phyloP scores from a whole-genome alignment of 2,888 invertebrate genomes.

The Platycnemis pennipes region DNA sequence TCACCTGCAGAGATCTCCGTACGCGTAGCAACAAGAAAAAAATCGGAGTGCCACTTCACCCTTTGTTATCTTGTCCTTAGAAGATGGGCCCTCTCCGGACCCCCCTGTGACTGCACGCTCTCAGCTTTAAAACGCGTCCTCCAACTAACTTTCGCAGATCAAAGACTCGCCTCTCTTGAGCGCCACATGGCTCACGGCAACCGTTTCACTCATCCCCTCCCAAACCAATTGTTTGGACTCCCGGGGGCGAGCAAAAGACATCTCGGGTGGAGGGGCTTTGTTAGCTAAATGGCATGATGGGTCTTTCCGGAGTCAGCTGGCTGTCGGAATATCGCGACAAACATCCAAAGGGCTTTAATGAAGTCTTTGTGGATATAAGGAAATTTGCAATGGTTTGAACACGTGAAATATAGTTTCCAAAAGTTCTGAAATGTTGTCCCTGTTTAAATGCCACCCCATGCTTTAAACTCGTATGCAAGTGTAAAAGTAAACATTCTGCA shows the following conservation, averaged over 20 bases:
- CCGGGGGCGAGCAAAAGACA: conserved; percentile 24
- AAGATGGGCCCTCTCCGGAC: neutral
- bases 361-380: neutral
- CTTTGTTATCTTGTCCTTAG: neutral
- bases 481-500: neutral
- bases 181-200: neutral
- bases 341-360: neutral
- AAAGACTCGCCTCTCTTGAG: neutral
- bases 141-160: neutral
- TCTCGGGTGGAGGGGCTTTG: neutral
- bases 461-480: neutral
- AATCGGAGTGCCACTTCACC: neutral
- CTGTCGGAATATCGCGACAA: neutral
- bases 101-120: neutral
- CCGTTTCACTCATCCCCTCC: too few species aligned
- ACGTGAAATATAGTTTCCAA: neutral
- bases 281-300: neutral
- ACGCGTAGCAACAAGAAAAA: neutral
- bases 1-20: neutral
- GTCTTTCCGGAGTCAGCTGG: neutral
- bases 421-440: neutral
- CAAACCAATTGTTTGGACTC: neutral
- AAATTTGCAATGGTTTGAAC: neutral
- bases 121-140: neutral
- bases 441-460: neutral